Evolutionary conservation across 2,797 vertebrate genomes (phyloP), one percentile per base, ranked within the genome.

Genomic region (Arctocebus calabarensis): DNA sequence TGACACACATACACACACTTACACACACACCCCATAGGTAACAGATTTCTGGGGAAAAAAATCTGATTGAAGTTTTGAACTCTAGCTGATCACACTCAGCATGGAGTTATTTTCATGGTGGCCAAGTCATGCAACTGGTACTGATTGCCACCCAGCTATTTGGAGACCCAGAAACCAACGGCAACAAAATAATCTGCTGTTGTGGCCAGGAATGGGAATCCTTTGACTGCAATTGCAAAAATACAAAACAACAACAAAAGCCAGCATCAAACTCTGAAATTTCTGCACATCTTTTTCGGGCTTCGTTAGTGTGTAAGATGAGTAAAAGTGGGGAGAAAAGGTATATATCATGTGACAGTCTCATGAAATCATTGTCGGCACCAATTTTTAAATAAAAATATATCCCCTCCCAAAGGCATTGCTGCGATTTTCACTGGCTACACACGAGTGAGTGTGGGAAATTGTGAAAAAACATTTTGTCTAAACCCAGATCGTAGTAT

Each of bases 51-150:
- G 20, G 45, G 3, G 32, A 40, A 14, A 29, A 57, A 55, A 59
- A 73, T 78, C 77, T 88, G 88, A 97, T 70, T 87, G 82, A 57
- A 93, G 10, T 96, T 93, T 91, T 75, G 79, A 88, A 88, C 52
- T 74, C 45, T 59, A 96, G 61, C 68, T 88, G 83, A 45, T 96
- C 73, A 88, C 48, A 82, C 59, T 96, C 93, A 96, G 62, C 40
- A 73, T 3, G 71, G 34, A 83, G 45, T 81, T 91, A 68, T 81
- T 68, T 94, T 84, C 84, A 95, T 77, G 81, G 73, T 87, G 88
- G 68, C 57, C 84, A 88, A 62, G 61, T 96, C 82, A 84, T 73
- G n/a, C 66, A 64, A 70, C 34, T 32, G 68, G 37, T 29, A 89
- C 45, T 29, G 40, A 91, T 68, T 90, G 59, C 61, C 68, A 64